Conservation (phyloP, 2,797 vertebrate species). For the Chaetophractus vellerosus region DNA sequence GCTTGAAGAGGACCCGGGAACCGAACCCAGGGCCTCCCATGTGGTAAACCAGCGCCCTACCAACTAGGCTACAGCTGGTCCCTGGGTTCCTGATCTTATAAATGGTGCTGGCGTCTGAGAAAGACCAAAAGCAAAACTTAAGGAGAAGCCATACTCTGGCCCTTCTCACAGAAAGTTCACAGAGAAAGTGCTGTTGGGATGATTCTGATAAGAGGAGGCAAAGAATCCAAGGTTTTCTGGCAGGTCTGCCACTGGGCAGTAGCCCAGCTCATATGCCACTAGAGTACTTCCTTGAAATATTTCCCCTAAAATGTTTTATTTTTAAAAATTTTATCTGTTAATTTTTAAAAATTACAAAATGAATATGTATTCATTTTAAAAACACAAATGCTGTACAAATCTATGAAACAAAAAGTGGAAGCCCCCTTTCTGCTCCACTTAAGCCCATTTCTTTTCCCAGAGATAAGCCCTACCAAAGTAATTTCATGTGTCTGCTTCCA, state of each 20-base stretch:
- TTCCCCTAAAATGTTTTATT: neutral
- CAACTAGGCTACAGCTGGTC: too few species aligned
- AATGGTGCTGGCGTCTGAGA: constrained; percentile 50
- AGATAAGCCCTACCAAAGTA: neutral
- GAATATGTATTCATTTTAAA: neutral
- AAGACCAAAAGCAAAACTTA: constrained; percentile 56
- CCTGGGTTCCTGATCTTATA: constrained; percentile 36
- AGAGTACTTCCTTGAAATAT: constrained; percentile 1
- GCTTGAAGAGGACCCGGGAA: too few species aligned
- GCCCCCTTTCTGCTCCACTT: neutral
- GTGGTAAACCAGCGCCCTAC: too few species aligned
- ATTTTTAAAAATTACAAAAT: constrained; percentile 16
- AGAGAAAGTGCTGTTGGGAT: neutral
- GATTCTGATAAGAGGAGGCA: neutral
- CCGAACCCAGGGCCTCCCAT: too few species aligned
- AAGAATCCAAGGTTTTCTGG: constrained; percentile 34
- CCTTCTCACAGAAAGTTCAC: constrained; percentile 25
- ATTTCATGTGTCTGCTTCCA: neutral
- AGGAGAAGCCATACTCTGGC: neutral
- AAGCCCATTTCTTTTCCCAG: neutral
- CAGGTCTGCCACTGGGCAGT: neutral
- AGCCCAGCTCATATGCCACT: neutral
- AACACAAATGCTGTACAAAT: neutral
- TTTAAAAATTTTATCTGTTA: neutral
- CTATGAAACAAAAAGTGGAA: neutral